Evolutionary conservation across 2,888 invertebrate genomes (phyloP).

Genomic region (Caenorhabditis plicata): DNA sequence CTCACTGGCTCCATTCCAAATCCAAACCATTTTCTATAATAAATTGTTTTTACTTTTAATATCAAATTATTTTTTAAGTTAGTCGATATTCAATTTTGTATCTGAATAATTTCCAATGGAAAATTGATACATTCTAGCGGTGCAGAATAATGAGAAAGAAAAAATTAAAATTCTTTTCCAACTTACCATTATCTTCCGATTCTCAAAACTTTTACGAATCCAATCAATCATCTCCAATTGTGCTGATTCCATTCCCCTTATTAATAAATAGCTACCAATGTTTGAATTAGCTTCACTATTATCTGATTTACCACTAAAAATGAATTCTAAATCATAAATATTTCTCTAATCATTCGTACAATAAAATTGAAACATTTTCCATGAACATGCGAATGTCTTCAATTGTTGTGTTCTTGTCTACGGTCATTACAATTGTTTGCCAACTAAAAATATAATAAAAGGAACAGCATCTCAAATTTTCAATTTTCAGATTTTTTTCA

Average conservation of each 20-base stretch:
- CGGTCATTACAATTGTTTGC: slow-evolving; percentile 19
- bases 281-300: slow-evolving; percentile 12
- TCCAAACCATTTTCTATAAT: slow-evolving; percentile 17
- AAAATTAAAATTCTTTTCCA: too few relatives aligned
- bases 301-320: slow-evolving; percentile 11
- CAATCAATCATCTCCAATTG: slow-evolving; percentile 18
- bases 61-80: too few relatives aligned
- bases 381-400: slow-evolving; percentile 17
- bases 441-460: slow-evolving; percentile 14
- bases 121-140: too few relatives aligned
- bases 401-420: slow-evolving; percentile 16
- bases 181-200: slow-evolving; percentile 14
- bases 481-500: too few relatives aligned
- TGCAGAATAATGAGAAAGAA: too few relatives aligned
- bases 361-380: slow-evolving; percentile 22
- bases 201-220: slow-evolving; percentile 15
- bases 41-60: neutral
- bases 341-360: slow-evolving; percentile 7
- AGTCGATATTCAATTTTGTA: neutral
- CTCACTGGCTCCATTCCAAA: slow-evolving; percentile 3
- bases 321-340: neutral
- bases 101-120: neutral
- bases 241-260: slow-evolving; percentile 19
- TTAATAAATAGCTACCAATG: slow-evolving; percentile 17
- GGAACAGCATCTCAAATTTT: too few relatives aligned